These are phyloP conservation scores for Unio delphinus DNA, from an alignment of 2,888 invertebrate species.

Conservation along the genomic window DNA sequence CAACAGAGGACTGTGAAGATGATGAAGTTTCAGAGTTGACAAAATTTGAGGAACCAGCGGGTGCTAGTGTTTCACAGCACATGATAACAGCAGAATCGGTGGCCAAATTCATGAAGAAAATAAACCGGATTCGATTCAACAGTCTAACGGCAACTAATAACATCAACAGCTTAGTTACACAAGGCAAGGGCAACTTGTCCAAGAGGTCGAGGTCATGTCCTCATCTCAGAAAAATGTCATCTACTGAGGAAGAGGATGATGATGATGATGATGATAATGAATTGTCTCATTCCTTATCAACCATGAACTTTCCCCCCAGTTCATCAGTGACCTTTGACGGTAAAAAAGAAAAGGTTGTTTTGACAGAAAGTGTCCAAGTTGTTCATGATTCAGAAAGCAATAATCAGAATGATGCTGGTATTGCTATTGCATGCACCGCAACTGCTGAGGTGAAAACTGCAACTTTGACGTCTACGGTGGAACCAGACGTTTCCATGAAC, in stretches of 20 bases:
- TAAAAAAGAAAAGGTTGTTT: too few species aligned
- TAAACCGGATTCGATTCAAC: constrained; percentile 65
- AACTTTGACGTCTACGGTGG: too few species aligned
- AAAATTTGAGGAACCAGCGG: constrained; percentile 12
- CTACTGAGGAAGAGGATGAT: constrained; percentile 31
- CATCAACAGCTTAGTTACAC: constrained; percentile 16
- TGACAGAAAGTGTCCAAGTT: too few species aligned
- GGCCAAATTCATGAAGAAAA: constrained; percentile 62
- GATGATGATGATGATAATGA: constrained; percentile 10
- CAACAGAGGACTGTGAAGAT: constrained; percentile 41
- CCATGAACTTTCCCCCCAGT: constrained; percentile 5
- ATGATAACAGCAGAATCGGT: constrained; percentile 63
- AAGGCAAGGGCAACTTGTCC: constrained; percentile 21
- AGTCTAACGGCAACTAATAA: constrained; percentile 45
- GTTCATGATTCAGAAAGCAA: too few species aligned
- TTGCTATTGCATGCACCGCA: too few species aligned
- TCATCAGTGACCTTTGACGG: too few species aligned
- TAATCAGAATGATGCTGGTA: too few species aligned
- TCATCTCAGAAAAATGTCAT: constrained; percentile 35
- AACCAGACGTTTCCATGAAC: too few species aligned
- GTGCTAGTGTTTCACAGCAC: constrained; percentile 5
- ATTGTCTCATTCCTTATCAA: constrained; percentile 32
- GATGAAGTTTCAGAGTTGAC: constrained; percentile 53
- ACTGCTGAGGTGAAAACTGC: too few species aligned
- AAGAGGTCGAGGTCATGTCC: constrained; percentile 49